Percentiles rank a stretch among this genome's conserved stretches.
phyloP scores from a whole-genome alignment of 2,797 vertebrate species.

The Thripadectes ignobilis region DNA sequence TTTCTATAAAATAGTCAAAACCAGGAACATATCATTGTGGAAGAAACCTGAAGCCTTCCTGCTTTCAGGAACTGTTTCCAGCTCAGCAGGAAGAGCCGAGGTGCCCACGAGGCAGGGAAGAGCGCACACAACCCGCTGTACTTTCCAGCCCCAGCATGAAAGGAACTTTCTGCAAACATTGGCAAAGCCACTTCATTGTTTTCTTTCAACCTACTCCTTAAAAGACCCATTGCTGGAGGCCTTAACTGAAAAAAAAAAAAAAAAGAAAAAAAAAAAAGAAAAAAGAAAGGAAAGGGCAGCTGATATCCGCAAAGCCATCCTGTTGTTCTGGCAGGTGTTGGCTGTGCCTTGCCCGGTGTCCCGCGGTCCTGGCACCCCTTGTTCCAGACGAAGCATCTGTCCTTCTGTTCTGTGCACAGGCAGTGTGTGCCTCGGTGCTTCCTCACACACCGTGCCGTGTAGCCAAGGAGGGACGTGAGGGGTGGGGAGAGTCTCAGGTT shows the following conservation, averaged over 20 bases:
- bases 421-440: neutral
- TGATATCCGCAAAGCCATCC: neutral
- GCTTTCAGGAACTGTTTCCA: neutral
- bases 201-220: neutral
- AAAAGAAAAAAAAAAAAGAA: no score
- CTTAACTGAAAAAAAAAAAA: neutral
- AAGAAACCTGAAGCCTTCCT: neutral
- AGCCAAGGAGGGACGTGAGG: neutral
- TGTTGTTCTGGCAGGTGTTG: neutral
- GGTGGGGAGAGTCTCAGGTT: neutral
- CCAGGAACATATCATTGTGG: neutral
- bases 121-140: neutral
- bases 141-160: neutral
- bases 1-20: neutral
- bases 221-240: neutral
- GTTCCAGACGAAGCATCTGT: neutral
- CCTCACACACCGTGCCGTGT: rapidly evolving
- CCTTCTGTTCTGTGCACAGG: neutral
- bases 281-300: neutral
- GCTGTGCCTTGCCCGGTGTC: rapidly evolving
- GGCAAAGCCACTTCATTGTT: neutral
- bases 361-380: rapidly evolving
- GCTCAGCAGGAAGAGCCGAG: neutral
- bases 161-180: neutral
- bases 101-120: neutral